phyloP scores from a whole-genome alignment of 1,140 invertebrate species.

The Ectropis grisescens region DNA sequence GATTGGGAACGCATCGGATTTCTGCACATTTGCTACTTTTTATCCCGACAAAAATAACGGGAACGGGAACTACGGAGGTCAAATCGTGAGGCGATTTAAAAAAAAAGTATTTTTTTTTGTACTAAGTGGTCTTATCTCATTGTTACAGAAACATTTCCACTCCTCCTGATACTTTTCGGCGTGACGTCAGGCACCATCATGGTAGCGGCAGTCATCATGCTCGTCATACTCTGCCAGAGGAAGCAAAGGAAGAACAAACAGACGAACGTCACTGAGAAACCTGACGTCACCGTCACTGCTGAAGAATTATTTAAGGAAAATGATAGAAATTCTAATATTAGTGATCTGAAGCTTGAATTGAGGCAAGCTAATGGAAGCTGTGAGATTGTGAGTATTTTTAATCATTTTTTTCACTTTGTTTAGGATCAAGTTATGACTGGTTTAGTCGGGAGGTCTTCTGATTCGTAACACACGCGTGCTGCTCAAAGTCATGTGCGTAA shows the following conservation, averaged over 20 bases:
- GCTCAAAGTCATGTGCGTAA: too few species aligned
- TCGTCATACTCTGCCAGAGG: conserved; percentile 75
- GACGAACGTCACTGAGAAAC: conserved; percentile 24
- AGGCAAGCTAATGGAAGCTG: conserved; percentile 45
- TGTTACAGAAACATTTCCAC: conserved; percentile 76
- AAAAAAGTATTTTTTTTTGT: too few species aligned
- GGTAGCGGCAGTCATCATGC: conserved; percentile 75
- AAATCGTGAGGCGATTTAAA: too few species aligned
- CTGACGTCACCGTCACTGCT: conserved; percentile 41
- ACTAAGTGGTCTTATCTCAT: too few species aligned
- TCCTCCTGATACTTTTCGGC: conserved; percentile 75
- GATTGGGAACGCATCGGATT: too few species aligned
- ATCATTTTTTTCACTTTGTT: too few species aligned
- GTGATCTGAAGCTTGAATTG: conserved; percentile 50
- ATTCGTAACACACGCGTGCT: too few species aligned
- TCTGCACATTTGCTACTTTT: too few species aligned
- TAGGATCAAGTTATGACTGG: too few species aligned
- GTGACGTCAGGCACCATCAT: conserved; percentile 77
- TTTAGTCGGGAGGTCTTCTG: too few species aligned
- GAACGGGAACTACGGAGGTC: too few species aligned
- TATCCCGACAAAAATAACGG: too few species aligned
- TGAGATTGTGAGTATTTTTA: conserved; percentile 53
- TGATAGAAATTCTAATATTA: conserved; percentile 48
- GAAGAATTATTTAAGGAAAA: conserved; percentile 46
- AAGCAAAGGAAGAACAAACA: conserved; percentile 67